Evolutionary conservation across 2,888 invertebrate species (phyloP).

Genomic region (Serripes groenlandicus): DNA sequence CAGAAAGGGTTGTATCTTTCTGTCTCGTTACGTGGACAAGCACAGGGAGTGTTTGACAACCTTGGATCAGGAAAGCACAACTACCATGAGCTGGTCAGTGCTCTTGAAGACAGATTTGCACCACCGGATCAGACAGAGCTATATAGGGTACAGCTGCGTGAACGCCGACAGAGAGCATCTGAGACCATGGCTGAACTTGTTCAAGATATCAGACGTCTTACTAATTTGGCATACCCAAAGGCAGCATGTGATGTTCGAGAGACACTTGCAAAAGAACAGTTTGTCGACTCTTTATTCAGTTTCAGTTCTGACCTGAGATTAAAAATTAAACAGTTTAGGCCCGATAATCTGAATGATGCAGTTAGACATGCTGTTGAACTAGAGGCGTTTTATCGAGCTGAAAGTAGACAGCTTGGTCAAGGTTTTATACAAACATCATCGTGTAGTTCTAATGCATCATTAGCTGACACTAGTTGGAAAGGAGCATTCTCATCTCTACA

Average conservation of each 20-base stretch:
- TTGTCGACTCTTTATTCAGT: conserved; percentile 15
- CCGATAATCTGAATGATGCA: conserved; percentile 15
- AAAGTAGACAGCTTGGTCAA: conserved; percentile 2
- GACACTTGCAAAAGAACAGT: conserved; percentile 24
- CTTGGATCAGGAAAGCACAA: background rate
- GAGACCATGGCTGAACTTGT: conserved; percentile 20
- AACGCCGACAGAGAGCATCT: too few species aligned
- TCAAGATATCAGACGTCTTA: conserved; percentile 16
- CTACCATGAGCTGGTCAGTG: background rate
- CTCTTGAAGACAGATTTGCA: conserved; percentile 21
- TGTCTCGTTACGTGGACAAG: conserved; percentile 27
- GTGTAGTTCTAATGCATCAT: background rate
- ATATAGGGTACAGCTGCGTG: conserved; percentile 8
- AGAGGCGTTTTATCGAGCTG: conserved; percentile 27
- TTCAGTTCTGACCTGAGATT: conserved; percentile 26
- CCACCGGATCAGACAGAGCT: conserved; percentile 27
- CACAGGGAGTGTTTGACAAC: conserved; percentile 24
- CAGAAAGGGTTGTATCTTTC: conserved; percentile 23
- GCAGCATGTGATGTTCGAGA: conserved; percentile 22
- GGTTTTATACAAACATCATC: background rate
- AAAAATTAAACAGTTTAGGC: conserved; percentile 13
- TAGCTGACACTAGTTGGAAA: background rate
- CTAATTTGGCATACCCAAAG: conserved; percentile 27
- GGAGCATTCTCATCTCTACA: conserved; percentile 3
- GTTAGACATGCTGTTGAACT: conserved; percentile 26